Evolutionary conservation across 2,797 vertebrate genomes (phyloP), one percentile per base, ranked within the genome.

Genomic region (Ctenopoma kingsleyae): DNA sequence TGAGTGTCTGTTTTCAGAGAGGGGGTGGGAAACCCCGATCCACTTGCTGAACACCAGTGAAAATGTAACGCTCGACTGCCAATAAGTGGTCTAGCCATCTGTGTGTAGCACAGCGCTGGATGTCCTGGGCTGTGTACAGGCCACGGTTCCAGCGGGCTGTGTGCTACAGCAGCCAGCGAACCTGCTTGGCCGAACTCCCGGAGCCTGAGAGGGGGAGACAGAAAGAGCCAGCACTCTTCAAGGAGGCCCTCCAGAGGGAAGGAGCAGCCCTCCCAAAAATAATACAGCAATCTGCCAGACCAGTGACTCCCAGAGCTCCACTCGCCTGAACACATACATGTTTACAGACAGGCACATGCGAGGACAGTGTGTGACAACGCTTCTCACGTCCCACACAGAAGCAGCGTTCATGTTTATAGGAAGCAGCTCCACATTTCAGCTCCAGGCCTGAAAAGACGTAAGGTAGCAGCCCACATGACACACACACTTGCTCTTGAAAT

Each of bases 201-300:
- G 89, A 92, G 89, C 74, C 86, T 88, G 88, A 93, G 93, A 92
- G 75, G 80, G 67, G 69, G 79, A 65, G 82, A 74, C 17, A 17
- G 71, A 71, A 81, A 74, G 90, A 90, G 91, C 90, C 87, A 92
- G 84, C 73, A 27, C 89, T 92, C 90, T 87, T 87, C 87, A 92
- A 82, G 90, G 93, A 93, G 92, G 93, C 92, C 91, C 91, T 93
- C 93, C 87, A 83, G 85, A 93, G 92, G 92, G 91, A 93, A 91
- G 80, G 72, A 89, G 78, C 84, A 87, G 88, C 81, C 86, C 90
- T 94, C 92, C 91, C 91, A 93, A 90, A 93, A 94, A 94, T 93
- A 94, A 94, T 92, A 94, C 84, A 82, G 83, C 76, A 85, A 84
- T 67, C 82, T 83, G 90, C 86, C 89, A 86, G 80, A 78, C 76